phyloP scores from a whole-genome alignment of 1,140 invertebrate genomes.

The Thrips palmi region DNA sequence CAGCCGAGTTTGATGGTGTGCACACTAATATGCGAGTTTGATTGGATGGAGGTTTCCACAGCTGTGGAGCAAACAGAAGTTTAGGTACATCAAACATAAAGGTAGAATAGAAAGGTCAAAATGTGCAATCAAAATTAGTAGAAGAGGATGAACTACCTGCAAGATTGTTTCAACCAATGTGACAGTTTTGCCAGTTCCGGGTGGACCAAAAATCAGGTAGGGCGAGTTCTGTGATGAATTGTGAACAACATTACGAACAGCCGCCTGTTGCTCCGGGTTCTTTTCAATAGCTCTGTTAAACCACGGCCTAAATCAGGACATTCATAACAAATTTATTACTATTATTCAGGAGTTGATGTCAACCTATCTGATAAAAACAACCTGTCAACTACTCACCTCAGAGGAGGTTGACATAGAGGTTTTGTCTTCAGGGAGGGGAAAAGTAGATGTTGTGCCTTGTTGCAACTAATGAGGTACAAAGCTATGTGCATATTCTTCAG shows the following conservation, averaged over 20 bases:
- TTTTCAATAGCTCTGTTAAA: constrained; percentile 11
- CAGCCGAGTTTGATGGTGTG: constrained; percentile 36
- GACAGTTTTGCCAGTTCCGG: constrained; percentile 64
- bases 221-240: constrained; percentile 38
- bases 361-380: no score
- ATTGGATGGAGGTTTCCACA: background rate
- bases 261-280: constrained; percentile 42
- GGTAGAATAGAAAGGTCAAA: background rate
- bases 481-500: background rate
- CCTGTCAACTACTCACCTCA: no score
- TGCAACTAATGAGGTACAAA: background rate
- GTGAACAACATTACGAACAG: constrained; percentile 40
- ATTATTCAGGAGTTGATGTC: background rate
- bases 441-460: background rate
- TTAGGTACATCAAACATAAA: no score
- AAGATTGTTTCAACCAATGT: constrained; percentile 55
- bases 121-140: constrained; percentile 1
- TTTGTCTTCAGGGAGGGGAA: background rate
- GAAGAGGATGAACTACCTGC: constrained; percentile 27
- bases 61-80: background rate
- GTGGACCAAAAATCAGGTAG: constrained; percentile 61
- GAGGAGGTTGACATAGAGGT: background rate
- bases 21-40: constrained; percentile 24
- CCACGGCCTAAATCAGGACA: no score
- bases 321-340: background rate